Base-by-base conservation (phyloP, 2,113 vertebrate species). In the Mola mola region DNA sequence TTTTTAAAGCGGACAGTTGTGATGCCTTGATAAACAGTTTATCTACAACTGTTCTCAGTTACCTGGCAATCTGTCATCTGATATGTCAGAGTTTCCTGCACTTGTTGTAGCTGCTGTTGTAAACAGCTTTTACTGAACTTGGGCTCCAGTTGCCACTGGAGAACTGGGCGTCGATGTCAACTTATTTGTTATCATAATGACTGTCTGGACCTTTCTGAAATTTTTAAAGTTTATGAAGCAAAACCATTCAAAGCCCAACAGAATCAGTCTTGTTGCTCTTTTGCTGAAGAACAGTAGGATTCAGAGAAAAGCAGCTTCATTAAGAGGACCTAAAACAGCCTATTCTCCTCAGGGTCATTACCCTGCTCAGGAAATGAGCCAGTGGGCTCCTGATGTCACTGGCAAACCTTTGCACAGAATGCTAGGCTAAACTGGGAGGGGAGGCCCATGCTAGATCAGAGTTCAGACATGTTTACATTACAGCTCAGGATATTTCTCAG, bases 401-500 rank as follows among this genome's bases (percentile, higher is more conserved):
- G 78, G 72, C 68, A 51, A 79, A 83, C 80, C 69, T 66, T 81
- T 66, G 36, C 64, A 71, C 67, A 78, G 81, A 91, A 79, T 83
- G 75, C 65, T 8, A 68, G 83, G 86, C 83, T 76, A 75, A 69
- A 89, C 79, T 69, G 48, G 83, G 84, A 75, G 53, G 26, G 41
- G 68, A 43, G 59, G 66, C 69, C 37, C 63, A 65, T 46, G 78
- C 64, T 66, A 78, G 87, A 90, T 89, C 91, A 90, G 87, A 91
- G 92, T 91, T 93, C 91, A 92, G 84, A 72, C 81, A 79, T 93
- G 92, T 93, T 93, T 93, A 92, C 91, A 91, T 91, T 92, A 91
- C 84, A 90, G 87, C 87, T 90, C 90, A 88, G 89, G 90, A 88
- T 92, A 90, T 91, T 93, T 93, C 90, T 93, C 84, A 87, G 87